These are phyloP conservation scores for Sycophaga agraensis DNA, from an alignment of 1,140 invertebrate species.

Conservation along the genomic window DNA sequence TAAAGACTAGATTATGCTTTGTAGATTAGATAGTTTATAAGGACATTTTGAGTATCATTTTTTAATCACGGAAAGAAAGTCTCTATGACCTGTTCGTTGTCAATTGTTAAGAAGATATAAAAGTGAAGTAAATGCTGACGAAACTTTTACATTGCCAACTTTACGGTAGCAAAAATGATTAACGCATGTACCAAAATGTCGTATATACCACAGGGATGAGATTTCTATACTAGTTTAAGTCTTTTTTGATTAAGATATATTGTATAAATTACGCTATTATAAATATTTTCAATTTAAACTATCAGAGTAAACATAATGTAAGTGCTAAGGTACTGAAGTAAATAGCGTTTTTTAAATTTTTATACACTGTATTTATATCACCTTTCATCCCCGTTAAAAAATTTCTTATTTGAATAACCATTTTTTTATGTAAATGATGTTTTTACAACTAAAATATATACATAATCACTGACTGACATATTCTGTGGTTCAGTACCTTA, in stretches of 20 bases:
- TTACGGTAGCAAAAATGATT: neutral
- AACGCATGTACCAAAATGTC: conserved; percentile 23
- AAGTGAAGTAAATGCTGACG: neutral
- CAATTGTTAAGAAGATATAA: conserved; percentile 14
- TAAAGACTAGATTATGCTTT: conserved; percentile 34
- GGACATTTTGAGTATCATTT: conserved; percentile 2
- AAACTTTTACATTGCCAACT: neutral
- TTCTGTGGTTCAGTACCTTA: conserved; percentile 4
- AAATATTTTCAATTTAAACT: conserved; percentile 14
- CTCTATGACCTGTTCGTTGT: neutral
- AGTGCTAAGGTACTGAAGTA: conserved; percentile 18
- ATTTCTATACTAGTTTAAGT: conserved; percentile 17
- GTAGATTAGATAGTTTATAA: conserved; percentile 28
- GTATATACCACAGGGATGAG: conserved; percentile 1
- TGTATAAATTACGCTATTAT: conserved; percentile 19
- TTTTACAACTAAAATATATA: neutral
- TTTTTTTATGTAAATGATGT: neutral
- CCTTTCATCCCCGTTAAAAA: neutral
- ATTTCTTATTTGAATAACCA: conserved; percentile 5
- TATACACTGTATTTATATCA: neutral
- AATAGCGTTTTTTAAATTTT: conserved; percentile 21
- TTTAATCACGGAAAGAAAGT: neutral
- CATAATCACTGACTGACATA: neutral
- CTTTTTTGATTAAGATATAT: conserved; percentile 12
- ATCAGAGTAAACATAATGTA: conserved; percentile 2